Conservation (phyloP, 2,797 vertebrate genomes). For the Sebastes matsubarae region DNA sequence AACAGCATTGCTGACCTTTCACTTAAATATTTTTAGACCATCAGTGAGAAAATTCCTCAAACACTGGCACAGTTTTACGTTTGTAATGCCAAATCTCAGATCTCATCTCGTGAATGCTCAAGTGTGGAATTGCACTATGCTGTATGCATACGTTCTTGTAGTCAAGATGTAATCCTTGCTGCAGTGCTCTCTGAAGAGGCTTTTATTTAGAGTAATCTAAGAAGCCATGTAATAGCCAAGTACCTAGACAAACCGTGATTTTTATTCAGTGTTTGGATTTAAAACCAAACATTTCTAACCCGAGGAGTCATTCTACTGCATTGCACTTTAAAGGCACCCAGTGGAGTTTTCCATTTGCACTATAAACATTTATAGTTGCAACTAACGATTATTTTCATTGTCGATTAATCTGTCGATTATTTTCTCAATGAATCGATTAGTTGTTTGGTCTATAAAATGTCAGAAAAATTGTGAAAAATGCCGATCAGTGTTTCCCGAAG, state of each 20-base stretch:
- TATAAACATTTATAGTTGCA: background rate
- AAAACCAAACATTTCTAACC: background rate
- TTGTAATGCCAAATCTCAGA: background rate
- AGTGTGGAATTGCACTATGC: background rate
- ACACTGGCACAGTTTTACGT: background rate
- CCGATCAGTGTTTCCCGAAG: too few relatives aligned
- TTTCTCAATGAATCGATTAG: too few relatives aligned
- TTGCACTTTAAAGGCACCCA: background rate
- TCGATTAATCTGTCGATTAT: too few relatives aligned
- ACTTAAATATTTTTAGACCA: background rate
- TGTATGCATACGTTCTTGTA: background rate
- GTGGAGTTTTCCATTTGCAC: background rate
- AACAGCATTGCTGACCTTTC: background rate
- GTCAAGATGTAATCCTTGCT: background rate
- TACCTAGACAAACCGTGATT: background rate
- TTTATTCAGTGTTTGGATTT: background rate
- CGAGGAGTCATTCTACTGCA: background rate
- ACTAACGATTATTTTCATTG: too few relatives aligned
- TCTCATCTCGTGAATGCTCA: background rate
- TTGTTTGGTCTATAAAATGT: too few relatives aligned
- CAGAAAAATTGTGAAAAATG: too few relatives aligned
- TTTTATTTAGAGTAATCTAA: conserved; percentile 17
- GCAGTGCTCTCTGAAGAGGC: background rate
- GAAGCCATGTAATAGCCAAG: background rate
- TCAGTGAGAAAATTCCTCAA: background rate